Evolutionary conservation across 2,888 invertebrate species (phyloP).

Genomic region (Apoda limacodes): DNA sequence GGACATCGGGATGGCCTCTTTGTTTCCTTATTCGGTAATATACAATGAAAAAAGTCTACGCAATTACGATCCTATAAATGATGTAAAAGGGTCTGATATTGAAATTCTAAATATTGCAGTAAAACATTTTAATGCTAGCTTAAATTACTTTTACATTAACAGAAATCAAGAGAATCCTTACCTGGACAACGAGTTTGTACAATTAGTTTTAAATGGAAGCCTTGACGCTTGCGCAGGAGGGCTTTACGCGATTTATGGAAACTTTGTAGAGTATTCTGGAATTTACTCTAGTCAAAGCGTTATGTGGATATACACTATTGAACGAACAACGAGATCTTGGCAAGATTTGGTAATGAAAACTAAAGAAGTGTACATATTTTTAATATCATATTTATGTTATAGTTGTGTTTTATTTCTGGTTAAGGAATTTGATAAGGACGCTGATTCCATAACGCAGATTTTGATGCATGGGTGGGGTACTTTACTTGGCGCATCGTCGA

Average conservation of each 20-base stretch:
- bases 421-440: slow-evolving; percentile 27
- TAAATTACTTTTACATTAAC: slow-evolving; percentile 31
- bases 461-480: slow-evolving; percentile 41
- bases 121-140: slow-evolving; percentile 34
- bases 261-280: slow-evolving; percentile 43
- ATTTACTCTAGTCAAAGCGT: slow-evolving; percentile 35
- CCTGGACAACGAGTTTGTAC: slow-evolving; percentile 24
- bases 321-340: slow-evolving; percentile 37
- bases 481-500: slow-evolving; percentile 32
- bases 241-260: slow-evolving; percentile 37
- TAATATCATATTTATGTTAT: slow-evolving; percentile 37
- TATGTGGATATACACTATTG: slow-evolving; percentile 38
- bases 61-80: slow-evolving; percentile 28
- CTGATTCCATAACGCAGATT: slow-evolving; percentile 26
- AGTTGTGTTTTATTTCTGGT: slow-evolving; percentile 33
- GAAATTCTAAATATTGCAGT: slow-evolving; percentile 41
- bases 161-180: slow-evolving; percentile 28
- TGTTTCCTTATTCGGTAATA: slow-evolving; percentile 36
- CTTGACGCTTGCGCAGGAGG: slow-evolving; percentile 47
- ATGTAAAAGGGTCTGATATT: slow-evolving; percentile 35
- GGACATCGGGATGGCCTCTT: slow-evolving; percentile 33
- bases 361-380: slow-evolving; percentile 36
- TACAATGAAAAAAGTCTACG: slow-evolving; percentile 24
- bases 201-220: slow-evolving; percentile 36
- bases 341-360: slow-evolving; percentile 31